Conservation (phyloP, 2,888 invertebrate genomes). For the Volucella inanis region DNA sequence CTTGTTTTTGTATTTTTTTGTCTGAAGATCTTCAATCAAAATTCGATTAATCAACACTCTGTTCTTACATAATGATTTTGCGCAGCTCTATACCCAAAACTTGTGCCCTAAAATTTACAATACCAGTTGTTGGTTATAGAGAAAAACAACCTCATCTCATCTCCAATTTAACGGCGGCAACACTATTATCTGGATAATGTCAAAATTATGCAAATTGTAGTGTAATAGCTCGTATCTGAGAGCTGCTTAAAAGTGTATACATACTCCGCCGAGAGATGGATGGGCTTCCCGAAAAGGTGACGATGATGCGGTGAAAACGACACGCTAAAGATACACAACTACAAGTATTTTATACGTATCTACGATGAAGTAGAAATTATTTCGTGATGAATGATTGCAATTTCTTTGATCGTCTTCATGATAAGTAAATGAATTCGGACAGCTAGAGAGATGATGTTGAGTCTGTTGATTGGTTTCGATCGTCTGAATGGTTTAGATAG, state of each 20-base stretch:
- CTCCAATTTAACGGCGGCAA: constrained; percentile 37
- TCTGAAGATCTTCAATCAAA: constrained; percentile 54
- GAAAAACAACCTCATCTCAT: constrained; percentile 19
- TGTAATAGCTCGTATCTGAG: not conserved
- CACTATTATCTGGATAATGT: constrained; percentile 50
- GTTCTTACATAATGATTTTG: constrained; percentile 52
- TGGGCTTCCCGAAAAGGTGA: constrained; percentile 28
- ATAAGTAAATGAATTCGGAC: constrained; percentile 20
- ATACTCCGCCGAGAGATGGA: constrained; percentile 11
- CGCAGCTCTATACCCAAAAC: not conserved
- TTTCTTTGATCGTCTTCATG: constrained; percentile 28
- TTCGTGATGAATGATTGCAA: constrained; percentile 57
- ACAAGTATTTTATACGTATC: not conserved
- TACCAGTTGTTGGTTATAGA: too few species aligned
- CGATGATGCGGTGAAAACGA: constrained; percentile 34
- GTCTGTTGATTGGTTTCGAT: not conserved
- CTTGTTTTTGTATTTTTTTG: not conserved
- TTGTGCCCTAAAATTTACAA: too few species aligned
- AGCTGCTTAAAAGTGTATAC: not conserved
- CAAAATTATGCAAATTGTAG: constrained; percentile 53
- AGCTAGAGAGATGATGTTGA: not conserved
- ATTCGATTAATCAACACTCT: constrained; percentile 62
- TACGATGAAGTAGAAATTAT: constrained; percentile 32
- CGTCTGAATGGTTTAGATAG: too few species aligned
- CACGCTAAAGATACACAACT: too few species aligned